A percentile compares a stretch with the other conserved stretches of the same genome.
phyloP scores from a whole-genome alignment of 2,888 invertebrate species.

The Stenchaetothrips biformis region DNA sequence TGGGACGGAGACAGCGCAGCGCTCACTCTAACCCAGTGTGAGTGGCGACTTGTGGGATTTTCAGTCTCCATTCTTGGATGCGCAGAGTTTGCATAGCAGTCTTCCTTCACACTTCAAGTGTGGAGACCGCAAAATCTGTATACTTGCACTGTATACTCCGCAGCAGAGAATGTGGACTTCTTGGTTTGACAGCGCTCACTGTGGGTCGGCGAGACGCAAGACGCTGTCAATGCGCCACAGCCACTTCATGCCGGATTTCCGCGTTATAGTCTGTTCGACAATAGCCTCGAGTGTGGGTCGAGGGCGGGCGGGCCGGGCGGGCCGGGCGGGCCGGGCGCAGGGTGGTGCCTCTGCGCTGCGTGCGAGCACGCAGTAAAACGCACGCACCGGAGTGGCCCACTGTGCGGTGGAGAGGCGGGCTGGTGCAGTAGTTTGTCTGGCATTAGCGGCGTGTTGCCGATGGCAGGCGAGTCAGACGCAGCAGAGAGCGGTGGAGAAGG shows the following conservation, averaged over 20 bases:
- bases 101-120: no score
- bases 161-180: neutral
- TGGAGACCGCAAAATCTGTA: no score
- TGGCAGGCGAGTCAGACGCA: no score
- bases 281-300: neutral
- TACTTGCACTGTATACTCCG: no score
- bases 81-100: no score
- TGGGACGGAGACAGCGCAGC: no score
- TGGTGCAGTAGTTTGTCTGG: neutral
- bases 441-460: neutral
- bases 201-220: neutral
- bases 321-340: neutral
- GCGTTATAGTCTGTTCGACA: neutral
- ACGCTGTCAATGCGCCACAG: neutral
- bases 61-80: no score
- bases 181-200: neutral
- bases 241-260: neutral
- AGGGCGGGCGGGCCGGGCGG: neutral
- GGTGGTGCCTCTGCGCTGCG: neutral
- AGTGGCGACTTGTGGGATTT: no score
- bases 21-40: no score
- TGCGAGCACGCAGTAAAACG: neutral
- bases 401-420: neutral
- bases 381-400: neutral
- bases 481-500: no score